These are phyloP conservation scores for Hyles euphorbiae DNA, from an alignment of 1,140 invertebrate genomes.

Conservation along the genomic window DNA sequence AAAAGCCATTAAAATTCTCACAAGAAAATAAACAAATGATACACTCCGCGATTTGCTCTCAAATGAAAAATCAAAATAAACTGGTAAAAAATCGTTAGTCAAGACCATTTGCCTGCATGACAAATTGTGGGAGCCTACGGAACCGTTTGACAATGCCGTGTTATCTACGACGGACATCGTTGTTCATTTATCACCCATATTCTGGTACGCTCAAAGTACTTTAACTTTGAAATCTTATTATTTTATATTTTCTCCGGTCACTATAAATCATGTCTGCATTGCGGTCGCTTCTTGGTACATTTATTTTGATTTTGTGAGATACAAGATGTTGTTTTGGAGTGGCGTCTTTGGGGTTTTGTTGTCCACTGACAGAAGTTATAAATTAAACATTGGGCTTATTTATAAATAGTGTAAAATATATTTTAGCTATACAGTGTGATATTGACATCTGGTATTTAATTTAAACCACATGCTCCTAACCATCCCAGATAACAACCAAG, in stretches of 20 bases:
- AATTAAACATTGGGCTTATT: no score
- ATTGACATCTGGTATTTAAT: no score
- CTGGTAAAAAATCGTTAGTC: conserved; percentile 1
- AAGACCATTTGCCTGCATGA: conserved; percentile 8
- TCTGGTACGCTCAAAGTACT: neutral
- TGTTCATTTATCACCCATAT: conserved; percentile 4
- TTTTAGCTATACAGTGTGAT: no score
- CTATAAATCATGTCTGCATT: conserved; percentile 7
- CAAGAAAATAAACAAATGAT: no score
- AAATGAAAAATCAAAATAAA: conserved; percentile 2
- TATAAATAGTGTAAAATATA: no score
- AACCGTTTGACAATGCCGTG: neutral
- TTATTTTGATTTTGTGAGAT: neutral
- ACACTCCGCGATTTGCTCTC: no score
- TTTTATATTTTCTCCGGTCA: neutral
- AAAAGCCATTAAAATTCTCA: no score
- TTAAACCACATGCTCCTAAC: no score
- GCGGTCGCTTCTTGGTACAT: neutral
- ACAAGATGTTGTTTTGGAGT: no score
- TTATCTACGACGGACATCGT: conserved; percentile 7
- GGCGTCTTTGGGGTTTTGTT: no score
- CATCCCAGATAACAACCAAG: no score
- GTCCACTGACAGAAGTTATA: no score
- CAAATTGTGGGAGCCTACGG: conserved; percentile 6
- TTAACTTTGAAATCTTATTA: conserved; percentile 8